A percentile compares a stretch with the other conserved stretches of the same genome.
Evolutionary conservation across 2,888 invertebrate genomes (phyloP).

Genomic region (Oscheius onirici): DNA sequence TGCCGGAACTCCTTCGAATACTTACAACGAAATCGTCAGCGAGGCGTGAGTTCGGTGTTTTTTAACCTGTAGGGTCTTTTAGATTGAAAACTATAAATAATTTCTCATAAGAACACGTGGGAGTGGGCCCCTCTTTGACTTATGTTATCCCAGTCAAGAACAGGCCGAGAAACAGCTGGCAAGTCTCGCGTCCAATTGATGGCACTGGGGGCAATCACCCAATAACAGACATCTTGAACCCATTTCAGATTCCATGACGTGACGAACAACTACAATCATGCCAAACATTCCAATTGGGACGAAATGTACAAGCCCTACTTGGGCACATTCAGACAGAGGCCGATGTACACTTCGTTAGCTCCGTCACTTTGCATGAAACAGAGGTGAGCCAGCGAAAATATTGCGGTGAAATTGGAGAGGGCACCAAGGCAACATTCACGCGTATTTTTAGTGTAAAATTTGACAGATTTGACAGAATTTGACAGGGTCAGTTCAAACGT

Average conservation of each 20-base stretch:
- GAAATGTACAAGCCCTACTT: slow-evolving; percentile 56
- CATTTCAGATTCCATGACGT: slow-evolving; percentile 35
- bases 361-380: slow-evolving; percentile 52
- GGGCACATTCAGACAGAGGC: slow-evolving; percentile 51
- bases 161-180: slow-evolving; percentile 17
- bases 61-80: not conserved
- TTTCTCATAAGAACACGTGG: slow-evolving; percentile 3
- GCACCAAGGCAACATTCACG: too few species aligned
- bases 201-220: not conserved
- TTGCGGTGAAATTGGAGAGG: not conserved
- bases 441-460: too few species aligned
- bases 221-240: not conserved
- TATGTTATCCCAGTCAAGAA: not conserved
- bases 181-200: slow-evolving; percentile 1
- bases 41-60: slow-evolving; percentile 46
- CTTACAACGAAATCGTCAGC: slow-evolving; percentile 53
- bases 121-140: slow-evolving; percentile 5
- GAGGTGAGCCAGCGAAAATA: slow-evolving; percentile 35
- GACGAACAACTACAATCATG: slow-evolving; percentile 35
- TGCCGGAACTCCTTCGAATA: slow-evolving; percentile 44
- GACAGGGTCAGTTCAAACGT: too few species aligned
- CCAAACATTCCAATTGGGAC: slow-evolving; percentile 49
- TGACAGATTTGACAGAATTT: too few species aligned
- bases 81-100: not conserved
- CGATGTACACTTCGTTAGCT: slow-evolving; percentile 56